Evolutionary conservation across 2,797 vertebrate genomes (phyloP), one percentile per base, ranked within the genome.

Genomic region (Apogon hyalosoma): DNA sequence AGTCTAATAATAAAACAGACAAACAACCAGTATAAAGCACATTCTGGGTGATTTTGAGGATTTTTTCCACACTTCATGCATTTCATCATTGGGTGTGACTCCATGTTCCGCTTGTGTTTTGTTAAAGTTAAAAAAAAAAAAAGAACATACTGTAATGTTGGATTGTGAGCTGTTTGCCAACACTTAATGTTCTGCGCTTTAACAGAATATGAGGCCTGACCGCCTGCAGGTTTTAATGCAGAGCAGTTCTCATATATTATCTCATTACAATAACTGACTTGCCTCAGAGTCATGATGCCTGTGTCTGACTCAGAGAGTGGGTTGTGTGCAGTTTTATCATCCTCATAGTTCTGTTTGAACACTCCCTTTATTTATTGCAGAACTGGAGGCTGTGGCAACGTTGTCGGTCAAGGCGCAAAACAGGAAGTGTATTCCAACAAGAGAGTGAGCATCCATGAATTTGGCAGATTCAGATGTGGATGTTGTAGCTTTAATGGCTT

Each of bases 321-420:
- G 42, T 39, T 24, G 43, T 45, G 43, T 24, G 43, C 39, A 40
- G 14, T 41, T 40, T 21, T 12, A 57, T 57, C 19, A 41, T 14
- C 41, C 16, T 15, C 36, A 3, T 16, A 51, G 40, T 3, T 50
- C 1, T 60, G 18, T n/a, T n/a, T 52, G 49, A 52, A 61, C 19
- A 45, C 16, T 16, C 51, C 3, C 8, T 3, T 64, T 42, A 36
- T 64, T 79, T 53, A 53, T 54, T 73, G 48, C 57, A 18, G 28
- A 45, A 15, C 12, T 46, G 28, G 58, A 69, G 55, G 24, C 39
- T 61, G n/a, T 40, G 40, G 67, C 40, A 33, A 50, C 52, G 48
- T 6, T 14, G 24, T 15, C 16, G 55, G 41, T 16, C 50, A 49
- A 5, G 2, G 13, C 54, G 21, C 11, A 38, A 57, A 54, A 61